These are phyloP conservation scores for Danio choprae DNA, from an alignment of 2,797 vertebrate species.

Conservation along the genomic window DNA sequence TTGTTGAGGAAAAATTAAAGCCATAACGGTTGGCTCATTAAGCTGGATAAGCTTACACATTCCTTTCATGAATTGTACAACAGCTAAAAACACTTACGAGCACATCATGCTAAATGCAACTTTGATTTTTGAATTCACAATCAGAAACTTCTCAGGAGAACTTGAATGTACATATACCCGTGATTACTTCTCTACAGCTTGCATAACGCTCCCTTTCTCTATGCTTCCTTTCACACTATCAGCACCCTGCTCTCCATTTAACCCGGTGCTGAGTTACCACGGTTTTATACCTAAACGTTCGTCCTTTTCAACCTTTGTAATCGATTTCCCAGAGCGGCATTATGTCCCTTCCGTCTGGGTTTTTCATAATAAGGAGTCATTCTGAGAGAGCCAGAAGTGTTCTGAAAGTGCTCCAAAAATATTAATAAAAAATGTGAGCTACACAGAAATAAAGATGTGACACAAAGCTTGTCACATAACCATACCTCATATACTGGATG, in stretches of 20 bases:
- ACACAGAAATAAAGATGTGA: neutral
- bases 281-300: conserved; percentile 14
- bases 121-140: neutral
- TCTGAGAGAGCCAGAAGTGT: conserved; percentile 2
- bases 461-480: conserved; percentile 12
- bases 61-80: neutral
- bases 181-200: neutral
- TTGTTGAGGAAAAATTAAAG: neutral
- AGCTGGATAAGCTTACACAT: neutral
- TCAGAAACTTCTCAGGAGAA: neutral
- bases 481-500: neutral
- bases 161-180: neutral
- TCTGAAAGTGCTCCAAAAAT: conserved; percentile 19
- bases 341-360: neutral
- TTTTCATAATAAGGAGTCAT: conserved; percentile 7
- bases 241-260: conserved; percentile 13
- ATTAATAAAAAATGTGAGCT: neutral
- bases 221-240: neutral
- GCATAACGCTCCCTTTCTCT: neutral
- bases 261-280: neutral
- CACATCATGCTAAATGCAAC: neutral
- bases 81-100: neutral
- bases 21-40: neutral
- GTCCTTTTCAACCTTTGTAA: conserved; percentile 18
- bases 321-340: conserved; percentile 31